Conservation (phyloP, 1,140 invertebrate species). For the Parapsyche elsis region DNA sequence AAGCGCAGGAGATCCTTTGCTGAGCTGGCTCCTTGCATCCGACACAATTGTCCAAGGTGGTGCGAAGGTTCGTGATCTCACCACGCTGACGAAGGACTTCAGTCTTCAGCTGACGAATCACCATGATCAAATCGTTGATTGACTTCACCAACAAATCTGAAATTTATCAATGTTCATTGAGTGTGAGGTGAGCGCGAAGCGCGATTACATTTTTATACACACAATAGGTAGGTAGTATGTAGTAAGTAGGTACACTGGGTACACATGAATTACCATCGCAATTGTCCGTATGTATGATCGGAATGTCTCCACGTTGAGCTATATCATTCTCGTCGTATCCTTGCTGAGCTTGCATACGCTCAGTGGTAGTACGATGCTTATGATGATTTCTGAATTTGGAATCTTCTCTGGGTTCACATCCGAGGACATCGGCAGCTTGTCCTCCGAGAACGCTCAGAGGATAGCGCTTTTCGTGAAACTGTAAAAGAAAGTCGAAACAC, state of each 20-base stretch:
- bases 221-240: too few relatives aligned
- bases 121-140: conserved; percentile 78
- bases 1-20: conserved; percentile 62
- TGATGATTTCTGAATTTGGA: conserved; percentile 9
- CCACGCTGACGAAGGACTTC: conserved; percentile 78
- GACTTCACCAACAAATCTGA: conserved; percentile 75
- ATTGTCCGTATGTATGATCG: conserved; percentile 74
- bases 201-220: too few relatives aligned
- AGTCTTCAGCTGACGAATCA: conserved; percentile 75
- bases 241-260: too few relatives aligned
- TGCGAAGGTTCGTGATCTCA: conserved; percentile 77
- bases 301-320: conserved; percentile 78
- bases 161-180: conserved; percentile 52
- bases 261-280: conserved; percentile 72
- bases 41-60: conserved; percentile 82
- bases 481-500: conserved; percentile 15
- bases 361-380: conserved; percentile 48
- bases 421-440: conserved; percentile 59
- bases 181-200: too few relatives aligned
- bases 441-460: conserved; percentile 61
- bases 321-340: conserved; percentile 61
- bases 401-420: conserved; percentile 57
- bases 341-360: conserved; percentile 61
- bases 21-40: conserved; percentile 69
- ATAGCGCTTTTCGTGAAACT: conserved; percentile 65